phyloP scores from a whole-genome alignment of 2,888 invertebrate genomes.

The Micoletzkya japonica region DNA sequence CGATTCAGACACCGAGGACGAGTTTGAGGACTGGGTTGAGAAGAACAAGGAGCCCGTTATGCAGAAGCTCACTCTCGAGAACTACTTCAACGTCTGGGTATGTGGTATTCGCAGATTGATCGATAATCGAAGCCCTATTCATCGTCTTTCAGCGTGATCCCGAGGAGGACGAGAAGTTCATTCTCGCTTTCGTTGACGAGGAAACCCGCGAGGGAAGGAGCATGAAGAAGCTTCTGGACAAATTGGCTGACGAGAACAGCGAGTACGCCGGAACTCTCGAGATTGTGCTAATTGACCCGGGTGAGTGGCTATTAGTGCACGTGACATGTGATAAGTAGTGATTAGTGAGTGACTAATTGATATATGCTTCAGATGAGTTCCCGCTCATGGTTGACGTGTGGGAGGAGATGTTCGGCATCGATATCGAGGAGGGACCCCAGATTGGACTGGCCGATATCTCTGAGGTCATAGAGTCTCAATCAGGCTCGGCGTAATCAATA shows the following conservation, averaged over 20 bases:
- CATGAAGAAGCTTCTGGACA: slow-evolving; percentile 60
- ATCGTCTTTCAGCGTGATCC: slow-evolving; percentile 61
- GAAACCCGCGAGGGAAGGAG: slow-evolving; percentile 62
- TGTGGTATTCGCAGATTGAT: background rate
- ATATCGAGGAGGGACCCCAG: slow-evolving; percentile 64
- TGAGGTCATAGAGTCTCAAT: slow-evolving; percentile 43
- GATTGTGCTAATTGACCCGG: slow-evolving; percentile 63
- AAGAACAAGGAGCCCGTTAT: slow-evolving; percentile 63
- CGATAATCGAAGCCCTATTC: background rate
- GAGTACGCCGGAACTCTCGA: slow-evolving; percentile 64
- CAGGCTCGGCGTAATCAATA: background rate
- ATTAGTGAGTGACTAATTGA: too few species aligned
- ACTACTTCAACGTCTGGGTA: slow-evolving; percentile 64
- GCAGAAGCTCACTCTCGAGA: slow-evolving; percentile 62
- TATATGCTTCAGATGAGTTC: slow-evolving; percentile 63
- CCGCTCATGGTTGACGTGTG: slow-evolving; percentile 65
- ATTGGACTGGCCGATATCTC: slow-evolving; percentile 63
- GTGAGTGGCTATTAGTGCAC: slow-evolving; percentile 29
- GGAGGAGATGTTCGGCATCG: slow-evolving; percentile 65
- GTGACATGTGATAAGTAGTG: background rate
- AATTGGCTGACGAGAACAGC: slow-evolving; percentile 62
- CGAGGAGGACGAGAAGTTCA: slow-evolving; percentile 62
- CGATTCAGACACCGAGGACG: slow-evolving; percentile 59
- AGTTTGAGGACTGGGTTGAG: slow-evolving; percentile 64
- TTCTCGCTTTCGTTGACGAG: slow-evolving; percentile 63